Evolutionary conservation across 2,113 vertebrate genomes (phyloP).

Genomic region (Mustela lutreola): DNA sequence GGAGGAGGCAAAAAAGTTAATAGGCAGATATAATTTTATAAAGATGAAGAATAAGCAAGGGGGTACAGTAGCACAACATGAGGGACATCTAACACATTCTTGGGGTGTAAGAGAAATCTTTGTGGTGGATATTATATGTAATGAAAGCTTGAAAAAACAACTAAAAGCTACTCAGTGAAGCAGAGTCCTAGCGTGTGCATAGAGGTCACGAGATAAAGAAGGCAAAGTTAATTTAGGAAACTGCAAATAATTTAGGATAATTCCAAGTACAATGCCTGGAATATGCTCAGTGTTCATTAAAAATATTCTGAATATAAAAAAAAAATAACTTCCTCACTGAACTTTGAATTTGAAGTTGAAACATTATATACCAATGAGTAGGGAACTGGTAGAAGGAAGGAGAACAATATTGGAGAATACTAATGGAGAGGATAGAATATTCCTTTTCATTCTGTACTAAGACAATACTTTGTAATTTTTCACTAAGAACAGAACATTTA

Average conservation of each 20-base stretch:
- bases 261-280: neutral
- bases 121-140: neutral
- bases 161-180: neutral
- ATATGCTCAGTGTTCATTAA: neutral
- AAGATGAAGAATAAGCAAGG: neutral
- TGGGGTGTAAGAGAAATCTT: neutral
- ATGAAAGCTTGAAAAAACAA: neutral
- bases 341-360: slow-evolving; percentile 23
- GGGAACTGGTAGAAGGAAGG: neutral
- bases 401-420: neutral
- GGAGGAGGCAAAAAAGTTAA: neutral
- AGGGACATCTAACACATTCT: neutral
- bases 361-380: neutral
- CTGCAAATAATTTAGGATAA: neutral
- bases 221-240: neutral
- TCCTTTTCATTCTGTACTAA: neutral
- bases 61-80: neutral
- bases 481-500: neutral
- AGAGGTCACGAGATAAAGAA: neutral
- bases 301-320: neutral
- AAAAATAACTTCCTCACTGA: neutral
- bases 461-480: neutral
- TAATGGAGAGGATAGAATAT: neutral
- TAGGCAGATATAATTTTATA: neutral
- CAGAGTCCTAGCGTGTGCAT: neutral